Evolutionary conservation across 2,797 vertebrate species (phyloP).

Genomic region (Mionectes olivaceus): DNA sequence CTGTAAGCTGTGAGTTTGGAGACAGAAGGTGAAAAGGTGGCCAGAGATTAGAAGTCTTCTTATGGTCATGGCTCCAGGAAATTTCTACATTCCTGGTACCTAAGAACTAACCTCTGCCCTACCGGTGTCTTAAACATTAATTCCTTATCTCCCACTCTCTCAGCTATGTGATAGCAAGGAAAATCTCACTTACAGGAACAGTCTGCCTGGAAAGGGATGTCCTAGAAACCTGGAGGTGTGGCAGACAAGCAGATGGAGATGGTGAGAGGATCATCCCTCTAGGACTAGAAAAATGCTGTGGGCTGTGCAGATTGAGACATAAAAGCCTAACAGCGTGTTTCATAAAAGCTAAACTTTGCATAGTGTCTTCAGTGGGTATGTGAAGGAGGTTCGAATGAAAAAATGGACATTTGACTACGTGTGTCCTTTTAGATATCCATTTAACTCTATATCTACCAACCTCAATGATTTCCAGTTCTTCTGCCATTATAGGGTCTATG

Average conservation of each 20-base stretch:
- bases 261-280: slow-evolving; percentile 21
- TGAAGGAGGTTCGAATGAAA: not conserved
- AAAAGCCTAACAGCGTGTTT: not conserved
- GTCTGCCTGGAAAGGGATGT: slow-evolving; percentile 24
- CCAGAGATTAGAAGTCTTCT: not conserved
- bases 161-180: not conserved
- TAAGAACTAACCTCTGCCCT: not conserved
- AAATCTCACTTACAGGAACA: slow-evolving; percentile 16
- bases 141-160: not conserved
- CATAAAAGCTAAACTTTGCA: not conserved
- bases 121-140: not conserved
- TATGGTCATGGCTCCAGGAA: not conserved
- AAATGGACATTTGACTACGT: not conserved
- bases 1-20: not conserved
- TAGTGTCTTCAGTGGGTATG: not conserved
- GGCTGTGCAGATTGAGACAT: not conserved
- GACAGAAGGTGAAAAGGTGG: not conserved
- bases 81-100: not conserved
- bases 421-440: not conserved
- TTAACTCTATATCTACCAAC: not conserved
- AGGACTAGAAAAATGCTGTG: not conserved
- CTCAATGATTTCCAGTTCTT: not conserved
- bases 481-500: not conserved
- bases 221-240: slow-evolving; percentile 50
- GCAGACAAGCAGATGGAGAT: slow-evolving; percentile 53